phyloP scores from a whole-genome alignment of 2,113 vertebrate genomes.

The Clarias macrocephalus region DNA sequence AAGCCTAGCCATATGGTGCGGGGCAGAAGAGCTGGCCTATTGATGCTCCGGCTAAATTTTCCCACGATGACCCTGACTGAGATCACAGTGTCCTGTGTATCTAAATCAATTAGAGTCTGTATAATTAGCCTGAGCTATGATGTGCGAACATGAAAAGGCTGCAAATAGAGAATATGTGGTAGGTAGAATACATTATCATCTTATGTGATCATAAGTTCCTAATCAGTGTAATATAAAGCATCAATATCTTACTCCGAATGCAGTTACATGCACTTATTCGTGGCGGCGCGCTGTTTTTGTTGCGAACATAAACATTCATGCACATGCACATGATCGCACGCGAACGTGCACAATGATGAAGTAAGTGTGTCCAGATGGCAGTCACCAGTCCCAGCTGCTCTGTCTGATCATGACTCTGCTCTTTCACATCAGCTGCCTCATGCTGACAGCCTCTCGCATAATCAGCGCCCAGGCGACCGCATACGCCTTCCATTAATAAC shows the following conservation, averaged over 20 bases:
- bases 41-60: slow-evolving; percentile 27
- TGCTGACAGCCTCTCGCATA: slow-evolving; percentile 18
- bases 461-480: slow-evolving; percentile 32
- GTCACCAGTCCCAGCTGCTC: slow-evolving; percentile 46
- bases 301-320: slow-evolving; percentile 24
- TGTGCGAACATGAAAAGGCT: background rate
- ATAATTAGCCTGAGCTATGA: slow-evolving; percentile 9
- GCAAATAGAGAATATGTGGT: background rate
- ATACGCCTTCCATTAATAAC: slow-evolving; percentile 6
- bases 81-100: slow-evolving; percentile 32
- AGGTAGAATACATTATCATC: background rate
- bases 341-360: slow-evolving; percentile 34
- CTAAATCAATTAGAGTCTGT: slow-evolving; percentile 21
- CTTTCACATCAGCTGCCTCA: slow-evolving; percentile 34
- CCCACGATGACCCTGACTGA: slow-evolving; percentile 37
- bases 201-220: background rate
- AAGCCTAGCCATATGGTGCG: slow-evolving; percentile 65
- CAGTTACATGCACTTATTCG: background rate
- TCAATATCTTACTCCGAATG: background rate
- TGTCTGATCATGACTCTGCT: slow-evolving; percentile 44
- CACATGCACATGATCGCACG: slow-evolving; percentile 40
- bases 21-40: slow-evolving; percentile 38
- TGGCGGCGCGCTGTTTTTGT: background rate
- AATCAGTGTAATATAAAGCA: background rate
- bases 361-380: slow-evolving; percentile 53